Base-by-base conservation (phyloP, 2,113 vertebrate species). In the Thinocorus orbignyianus region DNA sequence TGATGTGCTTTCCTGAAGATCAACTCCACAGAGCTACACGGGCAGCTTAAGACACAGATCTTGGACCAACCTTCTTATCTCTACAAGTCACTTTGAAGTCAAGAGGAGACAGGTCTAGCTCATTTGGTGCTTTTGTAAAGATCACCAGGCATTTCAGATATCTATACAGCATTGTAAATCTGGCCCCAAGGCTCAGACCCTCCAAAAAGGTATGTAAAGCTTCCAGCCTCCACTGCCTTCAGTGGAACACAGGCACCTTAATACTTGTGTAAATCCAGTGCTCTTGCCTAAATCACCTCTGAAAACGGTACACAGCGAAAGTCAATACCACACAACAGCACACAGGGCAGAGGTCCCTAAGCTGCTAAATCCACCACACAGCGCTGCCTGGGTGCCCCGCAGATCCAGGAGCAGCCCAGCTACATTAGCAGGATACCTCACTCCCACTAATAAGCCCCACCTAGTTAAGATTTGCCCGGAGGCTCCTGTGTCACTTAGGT, bases 261-360 rank as follows among this genome's bases (percentile, higher is more conserved):
- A 95, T 94, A 88, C 49, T 4, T 49, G 4, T 42, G 51, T 92
- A 97, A 97, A 95, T 96, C 95, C 94, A 82, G 66, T n/a, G 78
- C 93, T 97, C 94, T 85, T 26, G 24, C 60, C 88, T 96, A 79
- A 96, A 94, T 96, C 96, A 93, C 95, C 88, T 96, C 35, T 71
- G 17, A 79, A 91, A 97, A 92, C 16, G 49, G 92, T 13, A 76
- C 65, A 76, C 7, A 19, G 83, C 42, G 81, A 84, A 91, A 97
- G 89, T 95, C 95, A 96, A 95, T 57, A 87, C 77, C 18, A 19
- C 81, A 74, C 76, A 68, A 17, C 33, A 37, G 39, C 77, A 85
- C 18, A 14, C 65, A 26, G 91, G 94, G 94, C 96, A 95, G 95
- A 95, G 94, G 95, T 93, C 94, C 86, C 86, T 96, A 96, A 96